These are phyloP conservation scores for Sminthurinus aureus DNA, from an alignment of 2,888 invertebrate genomes.

Conservation along the genomic window DNA sequence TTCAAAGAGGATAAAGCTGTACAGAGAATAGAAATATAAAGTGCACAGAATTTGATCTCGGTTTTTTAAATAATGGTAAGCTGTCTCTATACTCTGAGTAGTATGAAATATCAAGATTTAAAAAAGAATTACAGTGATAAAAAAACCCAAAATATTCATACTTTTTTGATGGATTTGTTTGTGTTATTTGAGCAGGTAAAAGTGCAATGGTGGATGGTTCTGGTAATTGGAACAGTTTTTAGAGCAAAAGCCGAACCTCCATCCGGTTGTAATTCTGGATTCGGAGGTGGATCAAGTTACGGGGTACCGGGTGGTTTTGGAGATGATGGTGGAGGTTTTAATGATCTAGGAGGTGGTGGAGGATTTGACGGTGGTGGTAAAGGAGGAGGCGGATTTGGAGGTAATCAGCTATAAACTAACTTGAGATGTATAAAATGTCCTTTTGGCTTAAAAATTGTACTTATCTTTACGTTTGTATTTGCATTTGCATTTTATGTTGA, in stretches of 20 bases:
- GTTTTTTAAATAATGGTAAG: too few species aligned
- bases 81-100: too few species aligned
- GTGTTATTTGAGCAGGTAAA: not conserved
- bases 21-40: too few species aligned
- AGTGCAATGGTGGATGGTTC: not conserved
- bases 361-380: constrained; percentile 1
- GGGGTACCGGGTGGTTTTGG: not conserved
- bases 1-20: not conserved
- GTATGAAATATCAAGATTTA: too few species aligned
- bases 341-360: not conserved
- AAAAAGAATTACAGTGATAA: too few species aligned
- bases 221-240: not conserved
- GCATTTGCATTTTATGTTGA: not conserved
- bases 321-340: not conserved
- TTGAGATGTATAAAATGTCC: too few species aligned
- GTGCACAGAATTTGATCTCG: too few species aligned
- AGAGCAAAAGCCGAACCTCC: not conserved
- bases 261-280: constrained; percentile 11
- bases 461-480: too few species aligned
- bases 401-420: not conserved
- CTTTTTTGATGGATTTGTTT: not conserved
- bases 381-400: constrained; percentile 6
- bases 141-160: too few species aligned
- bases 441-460: not conserved
- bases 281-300: constrained; percentile 4